A percentile compares a stretch with the other conserved stretches of the same genome.
Evolutionary conservation across 2,797 vertebrate species (phyloP).

Genomic region (Poeciliopsis paucimaculata): DNA sequence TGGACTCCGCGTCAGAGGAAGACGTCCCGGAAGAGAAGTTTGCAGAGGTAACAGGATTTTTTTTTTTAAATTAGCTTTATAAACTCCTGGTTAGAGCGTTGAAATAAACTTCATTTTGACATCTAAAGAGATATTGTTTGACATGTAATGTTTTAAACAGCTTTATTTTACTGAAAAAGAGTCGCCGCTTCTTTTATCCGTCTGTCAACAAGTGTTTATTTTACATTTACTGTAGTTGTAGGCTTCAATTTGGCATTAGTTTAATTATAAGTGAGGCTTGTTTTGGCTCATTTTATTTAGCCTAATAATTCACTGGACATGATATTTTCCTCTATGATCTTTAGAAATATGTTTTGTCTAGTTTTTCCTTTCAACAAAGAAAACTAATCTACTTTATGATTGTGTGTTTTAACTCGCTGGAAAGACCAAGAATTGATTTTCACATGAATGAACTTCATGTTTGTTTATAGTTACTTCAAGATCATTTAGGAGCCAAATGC

Average conservation of each 20-base stretch:
- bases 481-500: slow-evolving; percentile 2
- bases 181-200: neutral
- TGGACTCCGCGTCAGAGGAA: neutral
- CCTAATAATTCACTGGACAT: neutral
- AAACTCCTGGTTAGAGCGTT: neutral
- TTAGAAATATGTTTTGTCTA: neutral
- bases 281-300: neutral
- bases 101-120: neutral
- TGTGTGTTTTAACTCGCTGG: neutral
- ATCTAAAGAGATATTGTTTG: neutral
- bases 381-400: neutral
- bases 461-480: slow-evolving; percentile 3
- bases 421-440: neutral
- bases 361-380: neutral
- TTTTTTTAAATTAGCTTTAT: neutral
- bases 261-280: neutral
- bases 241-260: neutral
- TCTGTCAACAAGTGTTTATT: neutral
- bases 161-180: neutral
- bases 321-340: neutral
- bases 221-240: no score
- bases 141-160: neutral
- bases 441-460: neutral
- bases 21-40: neutral
- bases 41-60: neutral